A percentile compares a stretch with the other conserved stretches of the same genome.
phyloP scores from a whole-genome alignment of 2,797 vertebrate species.

The Strix occidentalis region DNA sequence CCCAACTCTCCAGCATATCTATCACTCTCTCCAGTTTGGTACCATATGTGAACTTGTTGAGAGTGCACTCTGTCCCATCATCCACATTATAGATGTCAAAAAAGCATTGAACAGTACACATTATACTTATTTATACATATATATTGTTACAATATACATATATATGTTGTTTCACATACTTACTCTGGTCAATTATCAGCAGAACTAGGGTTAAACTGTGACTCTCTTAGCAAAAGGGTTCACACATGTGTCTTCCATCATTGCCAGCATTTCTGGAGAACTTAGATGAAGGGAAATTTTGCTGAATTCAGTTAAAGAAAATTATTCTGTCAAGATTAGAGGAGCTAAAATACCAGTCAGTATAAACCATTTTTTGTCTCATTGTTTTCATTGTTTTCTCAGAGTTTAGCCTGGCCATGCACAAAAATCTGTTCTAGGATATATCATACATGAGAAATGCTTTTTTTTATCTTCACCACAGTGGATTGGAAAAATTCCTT shows the following conservation, averaged over 20 bases:
- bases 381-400: not conserved
- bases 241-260: not conserved
- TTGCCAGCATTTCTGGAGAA: not conserved
- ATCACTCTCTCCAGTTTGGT: not conserved
- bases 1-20: not conserved
- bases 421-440: not conserved
- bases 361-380: not conserved
- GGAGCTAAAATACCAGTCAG: not conserved
- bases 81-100: not conserved
- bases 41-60: not conserved
- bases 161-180: not conserved
- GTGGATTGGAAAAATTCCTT: not conserved
- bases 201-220: not conserved
- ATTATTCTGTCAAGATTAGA: not conserved
- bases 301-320: not conserved
- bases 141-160: not conserved
- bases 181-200: not conserved
- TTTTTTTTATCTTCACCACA: not conserved
- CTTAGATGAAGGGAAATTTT: not conserved
- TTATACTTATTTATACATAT: not conserved
- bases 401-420: not conserved
- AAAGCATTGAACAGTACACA: not conserved
- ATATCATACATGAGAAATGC: not conserved
- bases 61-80: not conserved
- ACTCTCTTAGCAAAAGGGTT: not conserved